Evolutionary conservation across 2,113 vertebrate species (phyloP).

Genomic region (Sinocyclocheilus grahami): DNA sequence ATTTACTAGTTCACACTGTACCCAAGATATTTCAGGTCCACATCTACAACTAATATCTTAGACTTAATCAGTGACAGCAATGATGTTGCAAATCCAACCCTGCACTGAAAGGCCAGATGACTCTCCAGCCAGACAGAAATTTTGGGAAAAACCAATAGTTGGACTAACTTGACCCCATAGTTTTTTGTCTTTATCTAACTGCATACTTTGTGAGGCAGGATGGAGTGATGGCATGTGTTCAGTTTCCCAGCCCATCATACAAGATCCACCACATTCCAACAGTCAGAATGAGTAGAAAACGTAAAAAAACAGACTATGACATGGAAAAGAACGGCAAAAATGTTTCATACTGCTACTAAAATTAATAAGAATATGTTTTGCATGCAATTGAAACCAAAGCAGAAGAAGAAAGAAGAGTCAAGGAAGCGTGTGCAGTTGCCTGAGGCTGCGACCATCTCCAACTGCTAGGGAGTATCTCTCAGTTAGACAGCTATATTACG

Average conservation of each 20-base stretch:
- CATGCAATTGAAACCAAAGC: conserved; percentile 78
- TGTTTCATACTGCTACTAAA: conserved; percentile 72
- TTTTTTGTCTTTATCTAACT: conserved; percentile 60
- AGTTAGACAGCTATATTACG: conserved; percentile 66
- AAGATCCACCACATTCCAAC: conserved; percentile 59
- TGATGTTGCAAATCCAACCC: conserved; percentile 68
- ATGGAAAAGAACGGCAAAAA: conserved; percentile 71
- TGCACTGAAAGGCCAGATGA: conserved; percentile 59
- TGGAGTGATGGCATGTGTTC: conserved; percentile 74
- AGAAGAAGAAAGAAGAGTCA: conserved; percentile 81
- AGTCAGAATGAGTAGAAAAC: conserved; percentile 46
- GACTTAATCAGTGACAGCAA: conserved; percentile 69
- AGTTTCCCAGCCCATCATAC: conserved; percentile 57
- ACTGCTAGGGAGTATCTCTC: conserved; percentile 74
- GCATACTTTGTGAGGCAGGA: conserved; percentile 78
- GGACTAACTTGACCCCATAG: conserved; percentile 72
- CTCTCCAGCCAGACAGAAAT: conserved; percentile 53
- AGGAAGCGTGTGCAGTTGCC: conserved; percentile 83
- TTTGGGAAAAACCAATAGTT: conserved; percentile 52
- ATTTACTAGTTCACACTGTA: conserved; percentile 76
- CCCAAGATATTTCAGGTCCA: conserved; percentile 74
- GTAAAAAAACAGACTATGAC: conserved; percentile 45
- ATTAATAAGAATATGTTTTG: conserved; percentile 67
- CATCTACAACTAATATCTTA: conserved; percentile 72
- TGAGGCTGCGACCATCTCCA: conserved; percentile 77